A percentile compares a stretch with the other conserved stretches of the same genome.
Evolutionary conservation across 2,888 invertebrate genomes (phyloP).

Genomic region (Agrypnus murinus): DNA sequence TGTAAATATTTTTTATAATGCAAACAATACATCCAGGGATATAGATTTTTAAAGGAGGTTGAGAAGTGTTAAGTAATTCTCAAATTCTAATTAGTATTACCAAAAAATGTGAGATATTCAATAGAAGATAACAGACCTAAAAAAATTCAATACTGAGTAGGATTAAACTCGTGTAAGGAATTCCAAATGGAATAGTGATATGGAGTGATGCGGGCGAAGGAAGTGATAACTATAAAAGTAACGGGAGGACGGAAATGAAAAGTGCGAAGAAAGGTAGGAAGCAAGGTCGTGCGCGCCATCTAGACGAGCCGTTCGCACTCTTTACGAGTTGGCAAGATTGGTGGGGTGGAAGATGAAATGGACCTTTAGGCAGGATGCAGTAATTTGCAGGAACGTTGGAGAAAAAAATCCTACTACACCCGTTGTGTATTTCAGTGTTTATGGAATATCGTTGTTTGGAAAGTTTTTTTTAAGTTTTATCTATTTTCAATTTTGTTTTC

Average conservation of each 20-base stretch:
- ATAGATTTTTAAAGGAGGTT: too few species aligned
- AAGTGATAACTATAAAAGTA: slow-evolving; percentile 70
- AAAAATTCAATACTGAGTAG: slow-evolving; percentile 53
- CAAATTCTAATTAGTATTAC: slow-evolving; percentile 27
- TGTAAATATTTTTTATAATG: too few species aligned
- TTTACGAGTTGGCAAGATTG: slow-evolving; percentile 62
- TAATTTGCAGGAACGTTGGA: slow-evolving; percentile 51
- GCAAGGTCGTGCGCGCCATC: slow-evolving; percentile 69
- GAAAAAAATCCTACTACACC: slow-evolving; percentile 48
- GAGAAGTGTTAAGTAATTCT: not conserved
- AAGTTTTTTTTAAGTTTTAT: too few species aligned
- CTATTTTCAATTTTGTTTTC: too few species aligned
- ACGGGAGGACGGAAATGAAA: slow-evolving; percentile 69
- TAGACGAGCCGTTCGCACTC: slow-evolving; percentile 65
- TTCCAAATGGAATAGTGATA: slow-evolving; percentile 58
- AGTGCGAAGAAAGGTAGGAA: slow-evolving; percentile 68
- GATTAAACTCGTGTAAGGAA: slow-evolving; percentile 64
- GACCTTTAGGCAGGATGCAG: slow-evolving; percentile 53
- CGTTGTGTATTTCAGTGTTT: slow-evolving; percentile 33
- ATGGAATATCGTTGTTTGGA: too few species aligned
- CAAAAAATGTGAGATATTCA: slow-evolving; percentile 43
- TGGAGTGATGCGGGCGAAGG: slow-evolving; percentile 62
- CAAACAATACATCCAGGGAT: too few species aligned
- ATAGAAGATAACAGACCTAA: slow-evolving; percentile 46
- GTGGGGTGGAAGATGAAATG: slow-evolving; percentile 60